Conservation (phyloP, 2,797 vertebrate genomes). For the Triplophysa yarkandensis region DNA sequence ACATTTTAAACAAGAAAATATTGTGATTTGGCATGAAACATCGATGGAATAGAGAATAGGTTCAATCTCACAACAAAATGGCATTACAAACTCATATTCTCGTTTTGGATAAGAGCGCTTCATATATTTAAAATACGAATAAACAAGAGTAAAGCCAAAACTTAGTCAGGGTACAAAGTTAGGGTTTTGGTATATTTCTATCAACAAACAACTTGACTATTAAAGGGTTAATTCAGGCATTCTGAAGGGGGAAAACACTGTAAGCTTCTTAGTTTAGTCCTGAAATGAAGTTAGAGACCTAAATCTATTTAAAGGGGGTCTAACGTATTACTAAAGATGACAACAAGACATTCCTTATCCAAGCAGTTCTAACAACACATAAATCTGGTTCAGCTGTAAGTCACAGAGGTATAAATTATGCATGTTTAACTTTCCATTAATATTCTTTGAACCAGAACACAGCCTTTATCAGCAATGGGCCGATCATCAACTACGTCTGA, state of each 20-base stretch:
- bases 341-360: neutral
- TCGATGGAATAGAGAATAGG: too few relatives aligned
- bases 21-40: too few relatives aligned
- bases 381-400: conserved; percentile 5
- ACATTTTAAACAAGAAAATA: too few relatives aligned
- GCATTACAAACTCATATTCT: too few relatives aligned
- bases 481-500: neutral
- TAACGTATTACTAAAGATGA: conserved; percentile 8
- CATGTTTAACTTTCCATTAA: neutral
- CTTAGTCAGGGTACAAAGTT: too few relatives aligned
- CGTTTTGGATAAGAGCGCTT: too few relatives aligned
- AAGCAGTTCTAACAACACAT: neutral
- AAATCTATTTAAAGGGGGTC: neutral
- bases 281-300: conserved; percentile 30
- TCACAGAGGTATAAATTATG: neutral
- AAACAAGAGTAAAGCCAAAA: neutral
- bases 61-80: too few relatives aligned
- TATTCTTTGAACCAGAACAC: conserved; percentile 2
- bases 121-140: neutral
- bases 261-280: conserved; percentile 60
- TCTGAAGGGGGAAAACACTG: conserved; percentile 37
- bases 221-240: neutral
- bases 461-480: conserved; percentile 25
- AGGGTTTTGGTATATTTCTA: neutral
- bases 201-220: neutral